Evolutionary conservation across 23 tunicate genomes (phyloP).

Genomic region (Trididemnum nubilum): DNA sequence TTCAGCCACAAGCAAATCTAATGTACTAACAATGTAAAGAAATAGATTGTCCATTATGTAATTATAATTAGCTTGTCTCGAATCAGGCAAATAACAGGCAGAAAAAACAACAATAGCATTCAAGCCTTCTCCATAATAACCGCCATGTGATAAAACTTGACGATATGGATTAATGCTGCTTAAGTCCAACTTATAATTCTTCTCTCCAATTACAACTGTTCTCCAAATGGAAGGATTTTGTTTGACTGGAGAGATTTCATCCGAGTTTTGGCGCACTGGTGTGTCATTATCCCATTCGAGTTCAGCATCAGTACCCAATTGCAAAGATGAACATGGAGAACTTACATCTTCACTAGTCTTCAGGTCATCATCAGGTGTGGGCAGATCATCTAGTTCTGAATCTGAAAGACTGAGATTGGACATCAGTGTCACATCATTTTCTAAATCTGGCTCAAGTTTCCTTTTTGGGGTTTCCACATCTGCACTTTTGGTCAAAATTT

Average conservation of each 20-base stretch:
- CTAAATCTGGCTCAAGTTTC: constrained; percentile 18
- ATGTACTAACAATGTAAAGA: constrained; percentile 82
- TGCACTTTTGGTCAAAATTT: constrained; percentile 27
- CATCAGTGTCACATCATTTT: background rate
- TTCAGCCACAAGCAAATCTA: constrained; percentile 88
- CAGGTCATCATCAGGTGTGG: constrained; percentile 82
- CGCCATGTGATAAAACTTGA: constrained; percentile 90
- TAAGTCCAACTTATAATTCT: constrained; percentile 82
- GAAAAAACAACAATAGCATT: constrained; percentile 96
- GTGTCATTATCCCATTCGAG: constrained; percentile 98
- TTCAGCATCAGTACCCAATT: constrained; percentile 52
- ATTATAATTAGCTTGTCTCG: constrained; percentile 49
- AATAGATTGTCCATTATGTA: constrained; percentile 95
- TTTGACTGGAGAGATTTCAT: constrained; percentile 6
- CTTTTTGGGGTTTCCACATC: constrained; percentile 2
- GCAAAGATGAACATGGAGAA: constrained; percentile 30
- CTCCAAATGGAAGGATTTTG: constrained; percentile 58
- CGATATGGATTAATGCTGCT: constrained; percentile 73
- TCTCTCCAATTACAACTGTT: constrained; percentile 81
- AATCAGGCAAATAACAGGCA: constrained; percentile 86
- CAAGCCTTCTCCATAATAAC: constrained; percentile 95
- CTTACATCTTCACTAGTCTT: constrained; percentile 23
- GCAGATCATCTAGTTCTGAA: constrained; percentile 60
- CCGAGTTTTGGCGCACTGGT: constrained; percentile 37
- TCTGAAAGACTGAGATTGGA: constrained; percentile 6